These are phyloP conservation scores for Platorchestia sp. DNA, from an alignment of 1,140 invertebrate genomes.

Conservation along the genomic window DNA sequence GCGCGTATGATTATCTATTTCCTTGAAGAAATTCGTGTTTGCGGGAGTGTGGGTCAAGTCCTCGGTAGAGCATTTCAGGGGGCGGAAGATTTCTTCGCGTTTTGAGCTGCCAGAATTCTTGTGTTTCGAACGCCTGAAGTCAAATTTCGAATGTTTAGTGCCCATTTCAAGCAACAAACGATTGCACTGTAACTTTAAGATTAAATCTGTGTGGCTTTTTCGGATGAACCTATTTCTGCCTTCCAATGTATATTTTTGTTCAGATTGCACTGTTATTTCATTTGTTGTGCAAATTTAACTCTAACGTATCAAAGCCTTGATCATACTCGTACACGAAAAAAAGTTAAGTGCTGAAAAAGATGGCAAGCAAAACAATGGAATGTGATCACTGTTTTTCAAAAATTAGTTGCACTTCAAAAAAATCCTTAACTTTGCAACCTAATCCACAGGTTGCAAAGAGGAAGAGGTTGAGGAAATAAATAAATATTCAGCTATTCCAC, in stretches of 20 bases:
- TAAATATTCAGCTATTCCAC: background rate
- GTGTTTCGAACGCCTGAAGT: background rate
- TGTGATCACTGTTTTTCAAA: too few relatives aligned
- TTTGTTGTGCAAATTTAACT: background rate
- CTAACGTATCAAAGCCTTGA: too few relatives aligned
- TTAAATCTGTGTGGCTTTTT: background rate
- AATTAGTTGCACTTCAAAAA: background rate
- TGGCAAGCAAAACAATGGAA: too few relatives aligned
- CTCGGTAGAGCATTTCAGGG: background rate
- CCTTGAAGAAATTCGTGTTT: background rate
- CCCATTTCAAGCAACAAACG: background rate
- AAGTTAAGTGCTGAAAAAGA: too few relatives aligned
- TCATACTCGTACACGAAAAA: too few relatives aligned
- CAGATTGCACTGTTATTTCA: background rate
- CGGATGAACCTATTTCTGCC: background rate
- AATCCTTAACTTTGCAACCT: background rate
- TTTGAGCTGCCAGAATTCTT: background rate
- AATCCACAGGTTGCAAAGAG: background rate
- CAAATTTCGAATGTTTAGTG: background rate
- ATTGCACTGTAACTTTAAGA: background rate
- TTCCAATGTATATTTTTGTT: background rate
- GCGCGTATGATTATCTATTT: background rate
- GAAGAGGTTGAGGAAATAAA: too few relatives aligned
- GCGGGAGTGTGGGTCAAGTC: background rate
- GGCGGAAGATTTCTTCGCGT: background rate